A percentile compares a stretch with the other conserved stretches of the same genome.
Evolutionary conservation across 2,113 vertebrate species (phyloP).

Genomic region (Syrrhaptes paradoxus): DNA sequence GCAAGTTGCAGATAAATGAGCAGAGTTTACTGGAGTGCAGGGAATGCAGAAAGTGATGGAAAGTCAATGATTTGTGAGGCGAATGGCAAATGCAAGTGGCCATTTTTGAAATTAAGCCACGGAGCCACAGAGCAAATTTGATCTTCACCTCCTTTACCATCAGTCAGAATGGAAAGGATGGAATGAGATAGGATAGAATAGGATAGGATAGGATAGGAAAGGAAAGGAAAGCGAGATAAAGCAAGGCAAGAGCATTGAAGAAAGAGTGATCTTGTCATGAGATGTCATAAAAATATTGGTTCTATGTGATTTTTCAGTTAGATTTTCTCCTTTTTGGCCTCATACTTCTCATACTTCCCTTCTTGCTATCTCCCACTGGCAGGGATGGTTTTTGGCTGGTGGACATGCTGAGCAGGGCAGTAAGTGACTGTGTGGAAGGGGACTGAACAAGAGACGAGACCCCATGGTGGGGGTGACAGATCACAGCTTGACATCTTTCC

Average conservation of each 20-base stretch:
- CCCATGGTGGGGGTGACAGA: not conserved
- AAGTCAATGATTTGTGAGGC: constrained; percentile 25
- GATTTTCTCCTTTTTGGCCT: not conserved
- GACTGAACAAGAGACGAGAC: not conserved
- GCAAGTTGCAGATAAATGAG: constrained; percentile 64
- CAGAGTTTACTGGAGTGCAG: constrained; percentile 30
- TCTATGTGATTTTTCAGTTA: not conserved
- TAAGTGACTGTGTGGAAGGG: not conserved
- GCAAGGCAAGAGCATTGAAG: not conserved
- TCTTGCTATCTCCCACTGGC: not conserved
- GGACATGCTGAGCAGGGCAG: not conserved
- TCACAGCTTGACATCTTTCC: not conserved
- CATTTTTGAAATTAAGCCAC: not conserved
- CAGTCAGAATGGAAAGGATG: not conserved
- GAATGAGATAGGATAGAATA: not conserved
- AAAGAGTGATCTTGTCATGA: not conserved
- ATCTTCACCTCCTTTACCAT: not conserved
- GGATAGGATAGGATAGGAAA: no score
- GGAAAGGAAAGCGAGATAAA: no score
- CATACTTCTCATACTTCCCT: not conserved
- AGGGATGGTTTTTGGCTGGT: not conserved
- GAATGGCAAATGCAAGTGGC: not conserved
- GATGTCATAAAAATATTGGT: not conserved
- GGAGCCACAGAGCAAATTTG: not conserved
- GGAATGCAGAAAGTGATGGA: not conserved